phyloP scores from a whole-genome alignment of 2,113 vertebrate species.

The Camelus bactrianus region DNA sequence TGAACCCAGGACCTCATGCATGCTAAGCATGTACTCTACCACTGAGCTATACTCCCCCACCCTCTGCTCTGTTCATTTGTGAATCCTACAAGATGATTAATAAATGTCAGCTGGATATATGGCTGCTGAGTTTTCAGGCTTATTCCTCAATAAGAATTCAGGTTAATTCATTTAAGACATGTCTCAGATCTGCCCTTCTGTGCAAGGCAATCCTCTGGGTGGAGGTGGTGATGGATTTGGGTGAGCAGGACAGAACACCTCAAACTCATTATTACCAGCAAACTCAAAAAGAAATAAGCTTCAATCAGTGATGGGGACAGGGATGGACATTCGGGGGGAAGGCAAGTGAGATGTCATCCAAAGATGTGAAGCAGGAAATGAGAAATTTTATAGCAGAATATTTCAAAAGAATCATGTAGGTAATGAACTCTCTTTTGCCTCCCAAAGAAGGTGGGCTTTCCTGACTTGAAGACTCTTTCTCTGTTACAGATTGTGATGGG shows the following conservation, averaged over 20 bases:
- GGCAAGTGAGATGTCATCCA: background rate
- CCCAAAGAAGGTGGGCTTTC: background rate
- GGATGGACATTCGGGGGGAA: background rate
- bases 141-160: background rate
- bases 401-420: background rate
- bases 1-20: no score
- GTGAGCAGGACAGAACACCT: background rate
- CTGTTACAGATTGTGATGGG: background rate
- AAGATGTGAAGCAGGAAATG: background rate
- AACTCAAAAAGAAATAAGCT: slow-evolving; percentile 1
- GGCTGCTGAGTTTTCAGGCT: background rate
- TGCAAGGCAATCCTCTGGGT: background rate
- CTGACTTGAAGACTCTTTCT: background rate
- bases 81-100: background rate
- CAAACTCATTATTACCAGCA: background rate
- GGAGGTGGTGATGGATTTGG: background rate
- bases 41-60: no score
- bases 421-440: background rate
- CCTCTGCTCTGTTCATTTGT: background rate
- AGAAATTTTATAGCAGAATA: background rate
- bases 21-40: no score
- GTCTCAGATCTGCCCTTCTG: background rate
- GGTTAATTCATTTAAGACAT: background rate
- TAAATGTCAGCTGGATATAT: background rate
- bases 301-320: background rate